Conservation (phyloP, 2,888 invertebrate species). For the Dicyrtoma fusca region DNA sequence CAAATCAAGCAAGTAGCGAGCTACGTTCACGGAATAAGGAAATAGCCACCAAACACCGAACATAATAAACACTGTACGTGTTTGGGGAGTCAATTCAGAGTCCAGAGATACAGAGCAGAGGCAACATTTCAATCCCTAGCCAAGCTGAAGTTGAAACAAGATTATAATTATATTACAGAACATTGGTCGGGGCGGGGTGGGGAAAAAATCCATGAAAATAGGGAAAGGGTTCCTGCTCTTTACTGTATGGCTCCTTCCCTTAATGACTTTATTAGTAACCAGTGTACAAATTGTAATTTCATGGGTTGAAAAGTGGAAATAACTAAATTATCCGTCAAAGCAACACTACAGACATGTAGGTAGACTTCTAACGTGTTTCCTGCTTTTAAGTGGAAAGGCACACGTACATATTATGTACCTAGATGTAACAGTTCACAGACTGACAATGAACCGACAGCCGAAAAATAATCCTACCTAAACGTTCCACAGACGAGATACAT, state of each 20-base stretch:
- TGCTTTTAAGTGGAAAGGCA: neutral
- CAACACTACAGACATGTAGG: neutral
- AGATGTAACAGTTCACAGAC: neutral
- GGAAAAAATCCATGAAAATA: neutral
- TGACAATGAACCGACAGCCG: neutral
- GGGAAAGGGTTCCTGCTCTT: neutral
- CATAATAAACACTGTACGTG: neutral
- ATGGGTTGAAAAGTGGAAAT: constrained; percentile 13
- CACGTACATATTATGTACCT: no score
- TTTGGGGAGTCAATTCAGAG: constrained; percentile 13
- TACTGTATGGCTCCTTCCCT: neutral
- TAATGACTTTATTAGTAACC: constrained; percentile 28
- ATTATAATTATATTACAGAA: no score
- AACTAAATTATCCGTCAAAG: neutral
- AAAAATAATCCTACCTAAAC: no score
- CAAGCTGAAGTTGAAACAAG: no score
- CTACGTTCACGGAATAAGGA: neutral
- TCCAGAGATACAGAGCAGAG: no score
- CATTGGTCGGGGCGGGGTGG: neutral
- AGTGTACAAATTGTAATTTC: constrained; percentile 21
- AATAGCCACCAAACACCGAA: neutral
- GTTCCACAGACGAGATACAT: no score
- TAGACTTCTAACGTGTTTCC: neutral
- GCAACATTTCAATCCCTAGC: no score
- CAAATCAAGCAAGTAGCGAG: constrained; percentile 25